Evolutionary conservation across 2,888 invertebrate genomes (phyloP), one percentile per base, ranked within the genome.

Genomic region (Drosophila neoperkinsi): DNA sequence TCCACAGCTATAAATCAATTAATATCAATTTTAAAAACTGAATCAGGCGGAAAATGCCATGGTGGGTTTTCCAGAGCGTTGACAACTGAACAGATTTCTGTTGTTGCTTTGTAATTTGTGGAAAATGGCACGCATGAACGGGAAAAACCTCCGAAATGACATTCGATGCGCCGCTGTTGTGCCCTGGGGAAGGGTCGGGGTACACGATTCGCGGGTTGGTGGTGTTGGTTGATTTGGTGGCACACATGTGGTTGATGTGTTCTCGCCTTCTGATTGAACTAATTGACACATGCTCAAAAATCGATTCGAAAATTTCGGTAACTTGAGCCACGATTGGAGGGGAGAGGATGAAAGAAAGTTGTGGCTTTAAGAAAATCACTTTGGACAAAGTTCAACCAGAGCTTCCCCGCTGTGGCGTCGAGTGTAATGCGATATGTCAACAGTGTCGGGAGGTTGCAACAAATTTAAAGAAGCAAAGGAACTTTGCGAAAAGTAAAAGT

Each of bases 351-450:
- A 31, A 25, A 30, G 30, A 56, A n/a, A 21, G 46, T 49, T 53
- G 57, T 43, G 52, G 71, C 77, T 71, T 57, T 53, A 64, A 64
- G 41, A 49, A 50, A 67, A 57, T 13, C 52, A n/a, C 46, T 60
- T 49, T 49, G 49, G 49, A 21, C 18, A 66, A 71, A 76, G 73
- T 71, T 80, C 51, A 53, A 60, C 49, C 53, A 46, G 28, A 13
- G 36, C 7, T 56, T 64, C 62, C 31, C 61, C 33, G 56, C 31
- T 57, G 51, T 36, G 63, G 34, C 49, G 30, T 59, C 51, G 38
- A 66, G 64, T 86, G 91, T 88, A 91, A 92, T 88, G 78, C 82
- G 90, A 92, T 91, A 90, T 90, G 92, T 89, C 90, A 91, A 90
- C 86, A 90, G 74, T 79, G 84, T 77, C 68, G 74, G 7, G 53